phyloP scores from a whole-genome alignment of 2,113 vertebrate genomes.

The Alethe castanea region DNA sequence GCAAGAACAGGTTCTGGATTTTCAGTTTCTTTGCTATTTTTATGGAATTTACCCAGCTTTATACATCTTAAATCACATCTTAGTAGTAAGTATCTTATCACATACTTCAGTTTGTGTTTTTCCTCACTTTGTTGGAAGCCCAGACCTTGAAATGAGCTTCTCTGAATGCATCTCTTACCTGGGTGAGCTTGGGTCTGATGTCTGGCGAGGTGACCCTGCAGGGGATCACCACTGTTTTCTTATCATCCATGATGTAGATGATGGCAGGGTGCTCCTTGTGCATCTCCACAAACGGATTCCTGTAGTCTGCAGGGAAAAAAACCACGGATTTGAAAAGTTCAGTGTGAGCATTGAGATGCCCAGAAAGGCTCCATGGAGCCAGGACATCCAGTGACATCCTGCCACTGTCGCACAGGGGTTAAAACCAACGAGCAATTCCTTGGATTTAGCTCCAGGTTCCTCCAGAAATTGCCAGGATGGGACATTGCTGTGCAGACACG shows the following conservation, averaged over 20 bases:
- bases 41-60: not conserved
- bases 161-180: constrained; percentile 66
- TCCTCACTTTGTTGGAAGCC: not conserved
- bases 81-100: too few species aligned
- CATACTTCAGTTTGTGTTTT: not conserved
- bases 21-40: not conserved
- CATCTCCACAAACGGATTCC: constrained; percentile 77
- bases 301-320: constrained; percentile 69
- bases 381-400: not conserved
- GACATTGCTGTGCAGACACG: not conserved
- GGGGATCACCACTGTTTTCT: constrained; percentile 71
- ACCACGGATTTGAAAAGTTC: not conserved
- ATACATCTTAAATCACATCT: too few species aligned
- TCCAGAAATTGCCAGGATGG: not conserved
- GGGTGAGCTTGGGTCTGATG: constrained; percentile 67
- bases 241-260: constrained; percentile 45
- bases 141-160: not conserved
- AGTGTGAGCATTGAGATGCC: not conserved
- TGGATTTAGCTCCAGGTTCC: rapidly evolving
- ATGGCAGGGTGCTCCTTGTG: not conserved
- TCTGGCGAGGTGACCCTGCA: constrained; percentile 83
- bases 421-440: not conserved
- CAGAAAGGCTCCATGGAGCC: not conserved
- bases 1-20: not conserved
- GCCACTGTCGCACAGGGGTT: not conserved